A percentile compares a stretch with the other conserved stretches of the same genome.
Conservation (phyloP, 1,140 invertebrate species). For the Stegodyphus mimosarum region DNA sequence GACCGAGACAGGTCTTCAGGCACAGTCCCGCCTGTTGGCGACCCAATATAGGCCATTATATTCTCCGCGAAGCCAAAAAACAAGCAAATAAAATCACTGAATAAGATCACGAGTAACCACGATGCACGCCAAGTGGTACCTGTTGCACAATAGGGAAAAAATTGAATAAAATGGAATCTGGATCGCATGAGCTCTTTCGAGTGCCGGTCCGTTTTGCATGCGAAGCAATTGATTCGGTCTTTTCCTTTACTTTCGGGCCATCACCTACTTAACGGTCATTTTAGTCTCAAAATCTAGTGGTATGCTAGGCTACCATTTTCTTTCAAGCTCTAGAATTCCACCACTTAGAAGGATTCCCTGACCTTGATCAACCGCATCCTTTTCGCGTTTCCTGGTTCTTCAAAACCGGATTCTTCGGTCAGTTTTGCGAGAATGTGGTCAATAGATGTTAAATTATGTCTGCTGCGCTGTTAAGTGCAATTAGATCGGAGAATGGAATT, state of each 20-base stretch:
- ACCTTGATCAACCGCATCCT: constrained; percentile 36
- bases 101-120: constrained; percentile 51
- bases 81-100: constrained; percentile 29
- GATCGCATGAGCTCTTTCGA: constrained; percentile 40
- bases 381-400: constrained; percentile 24
- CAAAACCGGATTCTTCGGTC: constrained; percentile 20
- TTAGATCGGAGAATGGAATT: not conserved
- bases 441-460: constrained; percentile 15
- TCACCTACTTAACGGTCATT: constrained; percentile 8
- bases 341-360: constrained; percentile 18
- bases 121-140: constrained; percentile 33
- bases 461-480: constrained; percentile 1
- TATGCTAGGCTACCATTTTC: constrained; percentile 10
- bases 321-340: constrained; percentile 26
- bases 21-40: constrained; percentile 45
- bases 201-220: constrained; percentile 2
- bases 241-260: not conserved
- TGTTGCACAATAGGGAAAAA: constrained; percentile 18
- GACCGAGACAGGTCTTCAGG: constrained; percentile 38
- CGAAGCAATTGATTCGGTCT: constrained; percentile 4
- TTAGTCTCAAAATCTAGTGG: not conserved
- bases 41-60: constrained; percentile 40
- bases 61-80: constrained; percentile 32
- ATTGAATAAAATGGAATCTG: constrained; percentile 12
- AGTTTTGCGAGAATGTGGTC: not conserved